Evolutionary conservation across 2,888 invertebrate genomes (phyloP), one percentile per base, ranked within the genome.

Genomic region (Halictus ligatus): DNA sequence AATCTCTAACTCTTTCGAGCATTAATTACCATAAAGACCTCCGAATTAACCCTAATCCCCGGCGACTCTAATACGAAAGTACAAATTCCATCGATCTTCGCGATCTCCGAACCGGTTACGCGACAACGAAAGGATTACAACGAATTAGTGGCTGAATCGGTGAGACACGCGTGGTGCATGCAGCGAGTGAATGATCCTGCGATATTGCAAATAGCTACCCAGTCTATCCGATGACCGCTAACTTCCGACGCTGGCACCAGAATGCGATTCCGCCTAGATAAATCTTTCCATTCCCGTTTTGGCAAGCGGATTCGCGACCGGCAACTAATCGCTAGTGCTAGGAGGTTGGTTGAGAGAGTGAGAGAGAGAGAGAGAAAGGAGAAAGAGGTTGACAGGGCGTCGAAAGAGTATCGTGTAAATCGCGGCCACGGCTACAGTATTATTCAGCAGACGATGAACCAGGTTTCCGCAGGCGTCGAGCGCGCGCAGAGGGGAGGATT

Each of bases 271-370:
- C 75, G 54, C 21, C 69, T 21, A 35, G 75, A 40, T n/a, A 58
- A 75, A 75, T 75, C 75, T 54, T 75, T 58, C 54, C 75, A 58
- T 54, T 75, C 58, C 50, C 54, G 15, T 58, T 54, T 35, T 75
- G 75, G 75, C 50, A 40, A 75, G n/a, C 54, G 35, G 21, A 67
- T 43, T 21, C 35, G 69, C 40, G 40, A 35, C 40, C 67, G 35
- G 69, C 21, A 7, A 40, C 40, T 69, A 69, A 73, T 73, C 25
- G 48, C 8, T 25, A 13, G 15, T 7, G n/a, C n/a, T n/a, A 43
- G 72, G 21, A 25, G 21, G 12, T 6, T n/a, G 43, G 6, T 1
- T 18, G 43, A 40, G n/a, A 21, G 43, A 43, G 12, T 5, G n/a
- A 29, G 67, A 18, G 35, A 35, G 64, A 35, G 2, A 25, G 15